A percentile compares a stretch with the other conserved stretches of the same genome.
Conservation (phyloP, 2,113 vertebrate species). For the Menidia beryllina region DNA sequence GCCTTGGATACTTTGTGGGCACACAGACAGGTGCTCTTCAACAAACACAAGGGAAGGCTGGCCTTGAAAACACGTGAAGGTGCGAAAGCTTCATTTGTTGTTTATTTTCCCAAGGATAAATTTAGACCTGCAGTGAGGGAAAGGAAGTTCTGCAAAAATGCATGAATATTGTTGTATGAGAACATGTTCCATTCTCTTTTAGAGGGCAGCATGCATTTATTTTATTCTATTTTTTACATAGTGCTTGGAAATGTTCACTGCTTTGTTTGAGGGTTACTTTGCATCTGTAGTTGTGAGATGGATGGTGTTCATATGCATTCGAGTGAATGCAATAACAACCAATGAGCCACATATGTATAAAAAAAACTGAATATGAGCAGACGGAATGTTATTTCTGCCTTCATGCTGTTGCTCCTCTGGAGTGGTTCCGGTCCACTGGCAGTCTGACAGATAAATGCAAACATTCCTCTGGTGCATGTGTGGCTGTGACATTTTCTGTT, state of each 20-base stretch:
- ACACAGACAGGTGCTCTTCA: slow-evolving; percentile 51
- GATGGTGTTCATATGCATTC: too few species aligned
- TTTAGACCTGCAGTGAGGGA: not conserved
- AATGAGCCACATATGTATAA: too few species aligned
- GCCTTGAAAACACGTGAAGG: slow-evolving; percentile 20
- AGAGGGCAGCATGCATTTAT: too few species aligned
- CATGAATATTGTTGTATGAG: not conserved
- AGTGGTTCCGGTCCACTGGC: not conserved
- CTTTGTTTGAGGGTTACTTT: too few species aligned
- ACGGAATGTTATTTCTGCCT: not conserved
- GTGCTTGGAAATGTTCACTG: not conserved
- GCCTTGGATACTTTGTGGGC: slow-evolving; percentile 61
- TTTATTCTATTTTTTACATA: too few species aligned
- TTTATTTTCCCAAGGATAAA: not conserved
- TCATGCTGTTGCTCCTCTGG: not conserved
- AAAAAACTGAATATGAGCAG: not conserved
- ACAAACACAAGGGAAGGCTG: slow-evolving; percentile 18
- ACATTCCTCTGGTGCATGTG: not conserved
- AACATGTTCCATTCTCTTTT: not conserved
- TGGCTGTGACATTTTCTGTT: not conserved
- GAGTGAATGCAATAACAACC: too few species aligned
- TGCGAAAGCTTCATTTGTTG: slow-evolving; percentile 29
- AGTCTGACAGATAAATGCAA: too few species aligned
- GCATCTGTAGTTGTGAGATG: too few species aligned
- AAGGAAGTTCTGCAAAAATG: not conserved